Percentiles rank a stretch among this genome's conserved stretches.
Conservation (phyloP, 2,888 invertebrate genomes). For the Lasioglossum morio region DNA sequence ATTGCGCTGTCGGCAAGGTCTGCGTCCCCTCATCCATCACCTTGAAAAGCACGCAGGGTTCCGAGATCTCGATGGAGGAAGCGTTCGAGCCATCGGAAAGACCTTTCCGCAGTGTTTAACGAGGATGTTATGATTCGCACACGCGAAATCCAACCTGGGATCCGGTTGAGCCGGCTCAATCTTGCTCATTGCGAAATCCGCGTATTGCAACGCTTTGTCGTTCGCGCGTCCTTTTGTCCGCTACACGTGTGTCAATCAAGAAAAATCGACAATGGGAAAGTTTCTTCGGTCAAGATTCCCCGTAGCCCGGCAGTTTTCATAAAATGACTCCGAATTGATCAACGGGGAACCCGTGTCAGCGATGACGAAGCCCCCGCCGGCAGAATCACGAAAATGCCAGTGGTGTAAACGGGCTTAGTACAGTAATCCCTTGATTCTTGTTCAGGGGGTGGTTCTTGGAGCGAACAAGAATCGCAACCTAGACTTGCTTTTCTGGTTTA, state of each 20-base stretch:
- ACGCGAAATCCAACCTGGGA: not conserved
- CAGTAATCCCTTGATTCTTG: too few species aligned
- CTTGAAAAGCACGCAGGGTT: slow-evolving; percentile 49
- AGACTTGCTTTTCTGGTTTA: too few species aligned
- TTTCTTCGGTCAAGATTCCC: not conserved
- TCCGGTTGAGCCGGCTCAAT: not conserved
- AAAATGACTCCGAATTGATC: too few species aligned
- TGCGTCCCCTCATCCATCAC: slow-evolving; percentile 78
- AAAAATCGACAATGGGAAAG: slow-evolving; percentile 6
- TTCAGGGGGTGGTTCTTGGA: too few species aligned
- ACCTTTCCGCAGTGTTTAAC: slow-evolving; percentile 45
- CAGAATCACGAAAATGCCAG: too few species aligned
- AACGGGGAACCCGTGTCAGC: too few species aligned
- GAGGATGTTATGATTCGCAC: slow-evolving; percentile 60
- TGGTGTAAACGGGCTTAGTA: too few species aligned
- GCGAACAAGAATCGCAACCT: too few species aligned
- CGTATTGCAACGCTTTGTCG: not conserved
- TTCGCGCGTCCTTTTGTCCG: slow-evolving; percentile 9
- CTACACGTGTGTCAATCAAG: not conserved
- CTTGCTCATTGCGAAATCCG: not conserved
- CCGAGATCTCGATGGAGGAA: slow-evolving; percentile 34
- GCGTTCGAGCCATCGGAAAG: slow-evolving; percentile 37
- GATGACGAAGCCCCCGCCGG: too few species aligned
- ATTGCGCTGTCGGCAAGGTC: slow-evolving; percentile 77
- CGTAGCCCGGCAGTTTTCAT: too few species aligned